Percentiles rank a stretch among this genome's conserved stretches.
phyloP scores from a whole-genome alignment of 2,888 invertebrate species.

The Auanema sp. region DNA sequence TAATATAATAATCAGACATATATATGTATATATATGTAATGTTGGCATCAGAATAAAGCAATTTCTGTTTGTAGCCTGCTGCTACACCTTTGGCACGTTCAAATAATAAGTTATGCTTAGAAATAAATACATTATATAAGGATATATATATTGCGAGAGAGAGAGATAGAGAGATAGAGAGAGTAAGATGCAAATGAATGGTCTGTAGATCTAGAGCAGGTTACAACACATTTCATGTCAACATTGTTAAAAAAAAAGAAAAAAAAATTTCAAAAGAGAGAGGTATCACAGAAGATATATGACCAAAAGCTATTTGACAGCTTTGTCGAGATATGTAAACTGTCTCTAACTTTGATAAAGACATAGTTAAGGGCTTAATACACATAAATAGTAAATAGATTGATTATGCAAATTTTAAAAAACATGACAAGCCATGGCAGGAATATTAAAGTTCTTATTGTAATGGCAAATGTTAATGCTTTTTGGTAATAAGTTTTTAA shows the following conservation, averaged over 20 bases:
- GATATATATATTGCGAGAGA: neutral
- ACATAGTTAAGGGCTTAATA: no score
- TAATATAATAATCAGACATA: no score
- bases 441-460: no score
- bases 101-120: constrained; percentile 7
- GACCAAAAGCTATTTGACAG: neutral
- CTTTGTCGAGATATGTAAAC: no score
- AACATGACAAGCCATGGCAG: no score
- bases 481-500: no score
- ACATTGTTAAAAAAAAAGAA: constrained; percentile 3
- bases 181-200: neutral
- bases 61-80: constrained; percentile 23
- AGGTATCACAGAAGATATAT: constrained; percentile 4
- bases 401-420: no score
- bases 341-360: no score
- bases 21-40: constrained; percentile 4
- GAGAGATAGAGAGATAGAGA: neutral
- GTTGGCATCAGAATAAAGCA: constrained; percentile 27
- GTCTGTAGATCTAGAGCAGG: constrained; percentile 23
- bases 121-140: neutral
- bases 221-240: constrained; percentile 17
- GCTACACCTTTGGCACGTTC: constrained; percentile 15
- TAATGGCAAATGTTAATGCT: no score
- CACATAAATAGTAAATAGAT: no score
- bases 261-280: no score